These are phyloP conservation scores for Clarias pachynema DNA, from an alignment of 2,797 vertebrate species.

Conservation along the genomic window DNA sequence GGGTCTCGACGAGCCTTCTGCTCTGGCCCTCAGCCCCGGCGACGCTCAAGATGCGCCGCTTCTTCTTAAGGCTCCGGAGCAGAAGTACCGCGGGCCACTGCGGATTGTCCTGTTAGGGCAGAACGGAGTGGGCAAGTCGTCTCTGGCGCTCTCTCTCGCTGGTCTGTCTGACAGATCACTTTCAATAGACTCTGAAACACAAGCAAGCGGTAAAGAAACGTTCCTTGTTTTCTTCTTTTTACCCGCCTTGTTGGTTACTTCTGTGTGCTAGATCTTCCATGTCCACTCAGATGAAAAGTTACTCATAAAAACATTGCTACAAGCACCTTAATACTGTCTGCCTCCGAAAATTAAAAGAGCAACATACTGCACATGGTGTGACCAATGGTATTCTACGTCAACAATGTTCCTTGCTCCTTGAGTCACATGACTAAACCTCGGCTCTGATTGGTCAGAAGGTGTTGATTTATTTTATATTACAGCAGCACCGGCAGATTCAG, in stretches of 20 bases:
- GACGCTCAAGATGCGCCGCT: conserved; percentile 72
- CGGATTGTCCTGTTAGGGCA: conserved; percentile 85
- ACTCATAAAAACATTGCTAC: not conserved
- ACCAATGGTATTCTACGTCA: not conserved
- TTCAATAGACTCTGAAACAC: conserved; percentile 80
- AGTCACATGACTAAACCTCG: not conserved
- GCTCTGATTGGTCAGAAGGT: not conserved
- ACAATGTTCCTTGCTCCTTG: too few relatives aligned
- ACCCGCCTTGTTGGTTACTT: not conserved
- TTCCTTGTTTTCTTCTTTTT: not conserved
- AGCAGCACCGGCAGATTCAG: too few relatives aligned
- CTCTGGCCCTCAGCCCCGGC: conserved; percentile 70
- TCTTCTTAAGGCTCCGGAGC: conserved; percentile 61
- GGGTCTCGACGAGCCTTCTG: conserved; percentile 71
- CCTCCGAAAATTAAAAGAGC: not conserved
- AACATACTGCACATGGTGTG: too few relatives aligned
- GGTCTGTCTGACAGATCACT: conserved; percentile 80
- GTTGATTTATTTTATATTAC: not conserved
- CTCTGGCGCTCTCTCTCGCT: conserved; percentile 83
- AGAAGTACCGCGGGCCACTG: conserved; percentile 69
- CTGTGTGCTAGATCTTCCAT: not conserved
- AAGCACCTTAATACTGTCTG: not conserved
- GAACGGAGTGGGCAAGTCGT: conserved; percentile 88
- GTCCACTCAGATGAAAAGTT: not conserved
- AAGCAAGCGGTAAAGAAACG: conserved; percentile 72